Evolutionary conservation across 2,797 vertebrate species (phyloP).

Genomic region (Tapera naevia): DNA sequence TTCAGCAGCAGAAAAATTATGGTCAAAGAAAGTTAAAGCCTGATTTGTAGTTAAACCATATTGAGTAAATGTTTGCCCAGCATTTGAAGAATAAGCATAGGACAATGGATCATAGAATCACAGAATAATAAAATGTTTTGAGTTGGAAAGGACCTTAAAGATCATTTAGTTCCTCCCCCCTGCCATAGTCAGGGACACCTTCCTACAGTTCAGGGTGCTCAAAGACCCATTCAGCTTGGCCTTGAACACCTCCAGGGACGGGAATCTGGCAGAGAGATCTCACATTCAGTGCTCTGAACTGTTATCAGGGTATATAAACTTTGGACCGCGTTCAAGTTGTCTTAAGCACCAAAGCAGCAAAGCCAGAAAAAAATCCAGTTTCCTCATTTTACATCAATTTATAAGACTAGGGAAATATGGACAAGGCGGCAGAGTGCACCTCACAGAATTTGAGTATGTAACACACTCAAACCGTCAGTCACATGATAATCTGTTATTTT

Average conservation of each 20-base stretch:
- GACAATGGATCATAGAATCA: background rate
- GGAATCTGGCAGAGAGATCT: background rate
- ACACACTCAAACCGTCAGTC: background rate
- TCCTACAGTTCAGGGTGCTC: too few species aligned
- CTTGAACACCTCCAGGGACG: too few species aligned
- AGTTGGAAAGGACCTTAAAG: too few species aligned
- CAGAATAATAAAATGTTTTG: too few species aligned
- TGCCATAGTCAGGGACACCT: too few species aligned
- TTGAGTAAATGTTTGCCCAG: background rate
- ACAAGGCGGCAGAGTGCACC: background rate
- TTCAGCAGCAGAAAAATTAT: background rate
- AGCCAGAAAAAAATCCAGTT: background rate
- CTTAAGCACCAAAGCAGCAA: background rate
- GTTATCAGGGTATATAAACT: background rate
- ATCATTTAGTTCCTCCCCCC: too few species aligned
- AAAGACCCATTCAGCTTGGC: too few species aligned
- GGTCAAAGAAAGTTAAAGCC: background rate
- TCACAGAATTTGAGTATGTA: background rate
- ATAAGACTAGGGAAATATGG: background rate
- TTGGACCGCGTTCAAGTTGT: background rate
- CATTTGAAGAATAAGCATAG: background rate
- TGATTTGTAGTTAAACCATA: background rate
- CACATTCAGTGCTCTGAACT: background rate
- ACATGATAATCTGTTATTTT: background rate
- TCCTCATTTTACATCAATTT: background rate